These are phyloP conservation scores for Calidris pugnax DNA, from an alignment of 2,113 vertebrate genomes.

Conservation along the genomic window DNA sequence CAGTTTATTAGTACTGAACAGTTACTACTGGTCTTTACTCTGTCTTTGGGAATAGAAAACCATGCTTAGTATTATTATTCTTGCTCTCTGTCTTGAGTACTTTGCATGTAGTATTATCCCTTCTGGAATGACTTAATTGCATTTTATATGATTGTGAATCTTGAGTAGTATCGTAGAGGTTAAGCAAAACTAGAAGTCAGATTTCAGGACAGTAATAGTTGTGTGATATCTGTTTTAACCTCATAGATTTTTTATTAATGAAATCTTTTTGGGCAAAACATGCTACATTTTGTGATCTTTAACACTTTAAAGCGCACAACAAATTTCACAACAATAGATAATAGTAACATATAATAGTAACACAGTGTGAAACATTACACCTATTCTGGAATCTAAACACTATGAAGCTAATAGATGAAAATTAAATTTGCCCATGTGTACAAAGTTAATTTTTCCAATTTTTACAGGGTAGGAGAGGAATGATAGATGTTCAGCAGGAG, in stretches of 20 bases:
- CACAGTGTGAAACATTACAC: background rate
- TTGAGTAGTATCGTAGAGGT: background rate
- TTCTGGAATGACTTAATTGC: conserved; percentile 5
- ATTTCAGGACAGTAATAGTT: background rate
- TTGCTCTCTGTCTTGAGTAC: background rate
- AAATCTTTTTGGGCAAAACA: background rate
- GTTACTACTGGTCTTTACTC: background rate
- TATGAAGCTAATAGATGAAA: background rate
- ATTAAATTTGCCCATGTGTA: background rate
- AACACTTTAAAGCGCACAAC: background rate
- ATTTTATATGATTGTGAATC: background rate
- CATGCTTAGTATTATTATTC: background rate
- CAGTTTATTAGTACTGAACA: background rate
- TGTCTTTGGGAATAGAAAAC: background rate
- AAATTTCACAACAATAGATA: background rate
- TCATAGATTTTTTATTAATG: background rate
- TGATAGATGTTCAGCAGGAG: background rate
- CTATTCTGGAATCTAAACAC: background rate
- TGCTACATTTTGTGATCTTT: background rate
- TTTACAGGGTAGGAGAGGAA: background rate
- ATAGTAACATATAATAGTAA: background rate
- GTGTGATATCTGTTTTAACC: background rate
- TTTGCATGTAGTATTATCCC: background rate
- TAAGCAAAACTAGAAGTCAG: background rate
- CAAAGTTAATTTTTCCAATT: background rate